Conservation (phyloP, 2,797 vertebrate genomes). For the Hippopotamyrus pictus region DNA sequence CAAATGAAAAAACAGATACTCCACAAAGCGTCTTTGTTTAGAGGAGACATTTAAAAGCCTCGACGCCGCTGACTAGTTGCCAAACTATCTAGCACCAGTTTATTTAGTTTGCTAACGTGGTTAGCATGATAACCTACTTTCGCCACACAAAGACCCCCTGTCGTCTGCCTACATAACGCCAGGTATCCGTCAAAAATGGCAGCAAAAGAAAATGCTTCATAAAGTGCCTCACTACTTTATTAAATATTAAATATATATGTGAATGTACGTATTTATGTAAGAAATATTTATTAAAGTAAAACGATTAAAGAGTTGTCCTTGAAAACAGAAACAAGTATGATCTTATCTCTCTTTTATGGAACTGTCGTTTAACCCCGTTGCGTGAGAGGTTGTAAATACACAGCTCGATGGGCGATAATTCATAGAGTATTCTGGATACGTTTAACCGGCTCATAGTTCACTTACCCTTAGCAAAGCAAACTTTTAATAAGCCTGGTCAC, state of each 20-base stretch:
- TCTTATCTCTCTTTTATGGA: slow-evolving; percentile 3
- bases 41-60: not conserved
- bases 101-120: not conserved
- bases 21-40: not conserved
- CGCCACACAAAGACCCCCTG: slow-evolving; percentile 8
- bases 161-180: not conserved
- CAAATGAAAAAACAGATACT: not conserved
- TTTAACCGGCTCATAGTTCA: slow-evolving; percentile 7
- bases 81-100: not conserved
- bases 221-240: not conserved
- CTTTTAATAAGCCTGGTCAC: slow-evolving; percentile 2
- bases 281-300: not conserved
- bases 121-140: not conserved
- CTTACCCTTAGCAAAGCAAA: slow-evolving; percentile 18
- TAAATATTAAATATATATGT: not conserved
- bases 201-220: not conserved
- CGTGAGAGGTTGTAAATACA: not conserved
- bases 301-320: not conserved
- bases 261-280: not conserved
- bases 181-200: slow-evolving; percentile 6
- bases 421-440: not conserved
- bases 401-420: not conserved
- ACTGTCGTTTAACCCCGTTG: not conserved
- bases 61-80: not conserved
- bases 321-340: not conserved